phyloP scores from a whole-genome alignment of 2,113 vertebrate genomes.

The human (Homo sapiens) region DNA sequence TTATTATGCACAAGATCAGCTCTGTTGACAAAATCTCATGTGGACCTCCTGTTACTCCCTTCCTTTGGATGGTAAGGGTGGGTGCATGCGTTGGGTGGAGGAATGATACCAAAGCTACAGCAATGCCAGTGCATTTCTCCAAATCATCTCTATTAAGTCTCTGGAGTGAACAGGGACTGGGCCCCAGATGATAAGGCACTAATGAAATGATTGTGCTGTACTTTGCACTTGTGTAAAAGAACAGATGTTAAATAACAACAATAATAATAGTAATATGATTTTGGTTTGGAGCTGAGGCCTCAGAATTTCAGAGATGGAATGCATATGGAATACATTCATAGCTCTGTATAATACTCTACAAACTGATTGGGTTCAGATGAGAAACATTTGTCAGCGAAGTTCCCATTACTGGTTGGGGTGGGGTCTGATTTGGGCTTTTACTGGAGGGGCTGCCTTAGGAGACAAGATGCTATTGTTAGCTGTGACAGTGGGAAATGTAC shows the following conservation, averaged over 20 bases:
- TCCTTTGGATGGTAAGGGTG: not conserved
- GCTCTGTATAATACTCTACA: conserved; percentile 22
- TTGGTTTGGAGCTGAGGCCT: conserved; percentile 43
- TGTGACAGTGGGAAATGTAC: not conserved
- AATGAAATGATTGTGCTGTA: not conserved
- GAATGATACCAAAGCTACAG: not conserved
- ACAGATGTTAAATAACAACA: conserved; percentile 60
- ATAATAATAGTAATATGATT: conserved; percentile 4
- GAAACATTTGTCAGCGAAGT: conserved; percentile 65
- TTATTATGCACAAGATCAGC: too few relatives aligned
- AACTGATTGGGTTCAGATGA: conserved; percentile 57
- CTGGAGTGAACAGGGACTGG: not conserved
- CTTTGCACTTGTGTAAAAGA: conserved; percentile 32
- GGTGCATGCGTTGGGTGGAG: not conserved
- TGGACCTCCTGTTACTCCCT: not conserved
- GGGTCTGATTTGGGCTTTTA: not conserved
- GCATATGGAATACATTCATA: conserved; percentile 49
- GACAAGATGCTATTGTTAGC: not conserved
- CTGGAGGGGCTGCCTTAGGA: conserved; percentile 30
- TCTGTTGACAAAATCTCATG: not conserved
- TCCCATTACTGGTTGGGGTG: conserved; percentile 44
- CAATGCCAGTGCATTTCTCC: not conserved
- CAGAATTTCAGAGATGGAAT: not conserved
- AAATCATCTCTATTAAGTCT: not conserved
- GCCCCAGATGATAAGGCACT: not conserved